Evolutionary conservation across 2,888 invertebrate genomes (phyloP).

Genomic region (Tetrapedia diversipes): DNA sequence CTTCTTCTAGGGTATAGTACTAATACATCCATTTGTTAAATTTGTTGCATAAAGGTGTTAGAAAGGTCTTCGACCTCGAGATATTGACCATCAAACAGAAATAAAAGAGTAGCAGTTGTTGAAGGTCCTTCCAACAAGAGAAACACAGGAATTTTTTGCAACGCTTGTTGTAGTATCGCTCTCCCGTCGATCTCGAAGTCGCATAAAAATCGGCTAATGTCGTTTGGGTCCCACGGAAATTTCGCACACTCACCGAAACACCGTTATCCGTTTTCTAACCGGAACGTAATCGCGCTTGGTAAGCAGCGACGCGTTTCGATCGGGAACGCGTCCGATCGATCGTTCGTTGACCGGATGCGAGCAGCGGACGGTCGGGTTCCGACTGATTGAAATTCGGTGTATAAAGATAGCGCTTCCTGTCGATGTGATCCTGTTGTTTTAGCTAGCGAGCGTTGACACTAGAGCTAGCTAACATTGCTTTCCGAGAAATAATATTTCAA

Average conservation of each 20-base stretch:
- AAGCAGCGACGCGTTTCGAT: constrained; percentile 14
- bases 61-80: too few species aligned
- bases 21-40: too few species aligned
- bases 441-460: constrained; percentile 70
- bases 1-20: too few species aligned
- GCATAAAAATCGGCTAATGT: neutral
- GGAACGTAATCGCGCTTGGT: neutral
- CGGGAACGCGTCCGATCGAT: constrained; percentile 17
- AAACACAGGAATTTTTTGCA: too few species aligned
- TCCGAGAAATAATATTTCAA: too few species aligned
- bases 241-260: neutral
- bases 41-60: too few species aligned
- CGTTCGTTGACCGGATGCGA: constrained; percentile 31
- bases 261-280: constrained; percentile 30
- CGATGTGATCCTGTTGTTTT: constrained; percentile 62
- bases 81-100: too few species aligned
- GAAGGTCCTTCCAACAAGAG: too few species aligned
- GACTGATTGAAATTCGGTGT: constrained; percentile 72
- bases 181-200: neutral
- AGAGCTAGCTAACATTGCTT: too few species aligned
- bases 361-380: constrained; percentile 46
- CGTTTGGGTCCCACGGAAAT: neutral
- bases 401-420: constrained; percentile 66
- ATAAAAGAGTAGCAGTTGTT: too few species aligned
- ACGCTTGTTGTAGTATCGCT: neutral